Conservation (phyloP, 2,888 invertebrate species). For the Apomyelois bistriatella region DNA sequence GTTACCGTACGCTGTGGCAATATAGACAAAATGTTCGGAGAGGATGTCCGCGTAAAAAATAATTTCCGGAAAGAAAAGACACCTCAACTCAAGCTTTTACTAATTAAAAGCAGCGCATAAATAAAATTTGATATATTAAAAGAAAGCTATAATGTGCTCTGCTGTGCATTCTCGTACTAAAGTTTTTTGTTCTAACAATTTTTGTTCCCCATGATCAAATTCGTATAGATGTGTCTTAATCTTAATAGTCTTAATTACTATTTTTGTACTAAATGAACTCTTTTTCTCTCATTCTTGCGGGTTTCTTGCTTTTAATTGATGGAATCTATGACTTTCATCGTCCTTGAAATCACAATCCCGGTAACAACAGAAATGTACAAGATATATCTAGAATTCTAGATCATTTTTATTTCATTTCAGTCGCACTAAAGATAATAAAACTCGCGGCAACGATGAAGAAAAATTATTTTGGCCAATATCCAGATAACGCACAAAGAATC, state of each 20-base stretch:
- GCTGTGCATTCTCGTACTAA: too few relatives aligned
- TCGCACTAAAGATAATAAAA: neutral
- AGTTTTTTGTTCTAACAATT: too few relatives aligned
- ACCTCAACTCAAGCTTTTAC: neutral
- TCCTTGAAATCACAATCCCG: neutral
- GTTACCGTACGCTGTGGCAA: neutral
- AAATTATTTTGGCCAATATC: neutral
- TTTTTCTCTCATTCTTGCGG: too few relatives aligned
- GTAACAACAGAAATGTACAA: neutral
- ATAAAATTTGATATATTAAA: too few relatives aligned
- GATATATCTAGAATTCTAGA: neutral
- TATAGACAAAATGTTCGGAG: slow-evolving; percentile 8
- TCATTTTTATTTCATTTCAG: neutral
- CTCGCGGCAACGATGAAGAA: neutral
- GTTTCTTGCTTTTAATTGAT: too few relatives aligned
- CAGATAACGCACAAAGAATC: slow-evolving; percentile 5
- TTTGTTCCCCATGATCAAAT: too few relatives aligned
- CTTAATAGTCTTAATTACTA: too few relatives aligned
- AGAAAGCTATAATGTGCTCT: too few relatives aligned
- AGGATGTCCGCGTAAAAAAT: slow-evolving; percentile 10
- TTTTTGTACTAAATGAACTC: too few relatives aligned
- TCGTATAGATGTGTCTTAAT: too few relatives aligned
- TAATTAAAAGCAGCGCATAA: too few relatives aligned
- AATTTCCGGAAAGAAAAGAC: neutral
- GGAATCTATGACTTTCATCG: neutral